A percentile compares a stretch with the other conserved stretches of the same genome.
Conservation (phyloP, 2,888 invertebrate genomes). For the Meghimatium bilineatum region DNA sequence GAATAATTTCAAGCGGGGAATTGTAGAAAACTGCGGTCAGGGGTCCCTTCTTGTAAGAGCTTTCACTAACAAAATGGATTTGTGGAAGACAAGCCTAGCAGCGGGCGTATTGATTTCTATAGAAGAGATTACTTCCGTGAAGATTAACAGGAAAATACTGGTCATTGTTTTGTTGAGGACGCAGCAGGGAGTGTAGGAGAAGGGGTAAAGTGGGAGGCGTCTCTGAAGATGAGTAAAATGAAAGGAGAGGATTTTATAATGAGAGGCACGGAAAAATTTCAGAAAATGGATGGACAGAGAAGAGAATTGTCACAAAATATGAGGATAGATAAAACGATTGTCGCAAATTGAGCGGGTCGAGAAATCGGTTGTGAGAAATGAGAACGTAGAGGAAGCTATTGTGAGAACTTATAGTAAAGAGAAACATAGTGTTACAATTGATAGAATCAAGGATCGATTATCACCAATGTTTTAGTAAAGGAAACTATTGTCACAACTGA, state of each 20-base stretch:
- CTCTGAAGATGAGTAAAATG: not conserved
- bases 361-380: too few species aligned
- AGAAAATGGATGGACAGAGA: not conserved
- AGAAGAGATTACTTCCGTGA: constrained; percentile 30
- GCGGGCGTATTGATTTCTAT: constrained; percentile 35
- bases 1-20: not conserved
- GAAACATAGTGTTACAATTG: too few species aligned
- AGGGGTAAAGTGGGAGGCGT: not conserved
- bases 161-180: constrained; percentile 14
- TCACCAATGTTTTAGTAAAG: too few species aligned
- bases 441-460: too few species aligned
- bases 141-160: constrained; percentile 15
- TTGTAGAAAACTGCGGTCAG: not conserved
- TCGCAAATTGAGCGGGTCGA: too few species aligned
- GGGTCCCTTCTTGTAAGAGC: constrained; percentile 20
- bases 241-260: not conserved
- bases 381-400: too few species aligned
- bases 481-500: too few species aligned
- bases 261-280: too few species aligned
- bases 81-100: constrained; percentile 35
- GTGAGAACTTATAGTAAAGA: too few species aligned
- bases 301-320: not conserved
- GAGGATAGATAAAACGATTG: not conserved
- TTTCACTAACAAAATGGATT: constrained; percentile 27
- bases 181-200: not conserved